Evolutionary conservation across 2,113 vertebrate species (phyloP).

Genomic region (Nycticorax nycticorax): DNA sequence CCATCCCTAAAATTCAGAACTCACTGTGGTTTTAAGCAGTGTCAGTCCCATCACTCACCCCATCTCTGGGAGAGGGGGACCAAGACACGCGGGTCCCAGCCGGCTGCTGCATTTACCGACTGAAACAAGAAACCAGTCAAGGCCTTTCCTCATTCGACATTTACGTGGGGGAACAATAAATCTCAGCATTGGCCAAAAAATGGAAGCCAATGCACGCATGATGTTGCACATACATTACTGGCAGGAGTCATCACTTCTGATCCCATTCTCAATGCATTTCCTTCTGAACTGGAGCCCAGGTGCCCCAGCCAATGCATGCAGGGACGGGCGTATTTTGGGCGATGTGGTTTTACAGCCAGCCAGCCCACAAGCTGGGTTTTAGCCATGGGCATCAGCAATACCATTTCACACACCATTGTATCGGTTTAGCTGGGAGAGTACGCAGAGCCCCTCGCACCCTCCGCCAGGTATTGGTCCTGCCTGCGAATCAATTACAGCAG

Average conservation of each 20-base stretch:
- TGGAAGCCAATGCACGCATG: not conserved
- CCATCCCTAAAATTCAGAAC: not conserved
- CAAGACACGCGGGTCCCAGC: not conserved
- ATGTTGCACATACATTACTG: constrained; percentile 31
- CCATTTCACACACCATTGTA: constrained; percentile 65
- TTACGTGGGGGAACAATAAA: constrained; percentile 53
- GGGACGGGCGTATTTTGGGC: not conserved
- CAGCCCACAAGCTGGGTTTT: constrained; percentile 27
- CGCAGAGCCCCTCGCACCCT: constrained; percentile 36
- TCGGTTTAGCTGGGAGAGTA: constrained; percentile 40
- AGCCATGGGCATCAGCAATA: constrained; percentile 30
- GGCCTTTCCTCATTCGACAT: constrained; percentile 34
- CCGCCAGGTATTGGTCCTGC: constrained; percentile 65
- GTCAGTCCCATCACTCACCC: not conserved
- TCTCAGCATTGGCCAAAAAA: constrained; percentile 22
- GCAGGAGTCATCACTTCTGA: constrained; percentile 30
- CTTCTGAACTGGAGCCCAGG: constrained; percentile 28
- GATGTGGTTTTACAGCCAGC: not conserved
- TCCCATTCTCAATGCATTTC: constrained; percentile 64
- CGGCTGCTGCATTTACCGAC: not conserved
- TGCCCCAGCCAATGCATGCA: not conserved
- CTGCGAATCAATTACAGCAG: constrained; percentile 72
- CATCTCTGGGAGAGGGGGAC: not conserved
- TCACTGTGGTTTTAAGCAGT: not conserved
- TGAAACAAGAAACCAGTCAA: constrained; percentile 14